phyloP scores from a whole-genome alignment of 1,140 invertebrate species.

The Amyelois transitella region DNA sequence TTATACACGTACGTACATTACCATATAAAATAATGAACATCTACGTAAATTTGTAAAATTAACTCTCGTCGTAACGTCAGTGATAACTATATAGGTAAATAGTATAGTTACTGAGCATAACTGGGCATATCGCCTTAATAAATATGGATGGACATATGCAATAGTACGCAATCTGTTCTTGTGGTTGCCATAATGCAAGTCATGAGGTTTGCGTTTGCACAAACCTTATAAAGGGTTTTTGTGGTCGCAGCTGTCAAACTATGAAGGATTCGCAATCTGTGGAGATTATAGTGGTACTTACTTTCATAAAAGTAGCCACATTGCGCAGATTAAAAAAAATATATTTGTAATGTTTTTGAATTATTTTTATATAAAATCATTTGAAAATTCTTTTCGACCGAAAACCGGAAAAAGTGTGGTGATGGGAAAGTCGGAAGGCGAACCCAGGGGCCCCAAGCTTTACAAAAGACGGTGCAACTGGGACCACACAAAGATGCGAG shows the following conservation, averaged over 20 bases:
- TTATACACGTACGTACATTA: too few species aligned
- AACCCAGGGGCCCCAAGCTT: too few species aligned
- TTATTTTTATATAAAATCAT: not conserved
- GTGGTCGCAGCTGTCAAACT: not conserved
- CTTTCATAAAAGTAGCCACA: not conserved
- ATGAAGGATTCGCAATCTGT: not conserved
- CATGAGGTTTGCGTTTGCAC: conserved; percentile 46
- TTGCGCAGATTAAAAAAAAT: not conserved
- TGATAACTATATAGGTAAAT: too few species aligned
- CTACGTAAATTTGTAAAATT: too few species aligned
- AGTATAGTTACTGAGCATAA: too few species aligned
- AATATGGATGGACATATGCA: conserved; percentile 10
- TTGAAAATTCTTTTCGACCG: too few species aligned
- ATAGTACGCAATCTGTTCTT: conserved; percentile 43
- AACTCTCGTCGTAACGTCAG: too few species aligned
- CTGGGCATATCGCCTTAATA: conserved; percentile 8
- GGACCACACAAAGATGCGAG: too few species aligned
- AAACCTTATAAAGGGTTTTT: conserved; percentile 41
- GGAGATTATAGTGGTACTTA: not conserved
- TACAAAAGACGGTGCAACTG: too few species aligned
- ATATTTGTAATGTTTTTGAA: not conserved
- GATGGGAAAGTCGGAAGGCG: too few species aligned
- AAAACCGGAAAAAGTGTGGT: too few species aligned
- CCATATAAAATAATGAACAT: too few species aligned
- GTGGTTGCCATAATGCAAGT: conserved; percentile 43